Evolutionary conservation across 2,797 vertebrate species (phyloP).

Genomic region (Spinus pinus): DNA sequence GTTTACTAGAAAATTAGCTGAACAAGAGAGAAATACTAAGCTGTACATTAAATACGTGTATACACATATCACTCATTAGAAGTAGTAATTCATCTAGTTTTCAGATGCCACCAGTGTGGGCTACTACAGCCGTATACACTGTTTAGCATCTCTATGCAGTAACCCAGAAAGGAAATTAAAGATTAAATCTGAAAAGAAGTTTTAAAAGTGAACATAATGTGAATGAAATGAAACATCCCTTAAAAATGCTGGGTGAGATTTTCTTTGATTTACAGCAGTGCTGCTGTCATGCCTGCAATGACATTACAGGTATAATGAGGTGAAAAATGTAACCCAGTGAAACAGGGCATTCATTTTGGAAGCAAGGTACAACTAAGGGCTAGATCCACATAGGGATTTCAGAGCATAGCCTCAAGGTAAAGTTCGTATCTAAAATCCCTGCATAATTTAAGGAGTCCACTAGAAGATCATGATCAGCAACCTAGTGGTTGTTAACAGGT

Average conservation of each 20-base stretch:
- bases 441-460: neutral
- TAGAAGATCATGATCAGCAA: neutral
- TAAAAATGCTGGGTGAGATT: neutral
- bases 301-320: neutral
- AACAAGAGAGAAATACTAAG: neutral
- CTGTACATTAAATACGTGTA: neutral
- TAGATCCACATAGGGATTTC: neutral
- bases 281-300: neutral
- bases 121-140: neutral
- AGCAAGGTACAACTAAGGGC: neutral
- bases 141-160: neutral
- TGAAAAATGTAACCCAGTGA: neutral
- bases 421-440: neutral
- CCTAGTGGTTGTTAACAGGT: neutral
- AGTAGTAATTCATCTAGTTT: neutral
- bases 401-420: neutral
- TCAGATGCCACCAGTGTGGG: neutral
- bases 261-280: constrained; percentile 1
- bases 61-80: neutral
- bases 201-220: constrained; percentile 17
- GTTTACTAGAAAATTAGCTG: neutral
- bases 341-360: constrained; percentile 5
- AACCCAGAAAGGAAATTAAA: constrained; percentile 28
- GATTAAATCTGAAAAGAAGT: neutral
- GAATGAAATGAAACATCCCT: constrained; percentile 2